Conservation (phyloP, 2,797 vertebrate genomes). For the Balearica regulorum region DNA sequence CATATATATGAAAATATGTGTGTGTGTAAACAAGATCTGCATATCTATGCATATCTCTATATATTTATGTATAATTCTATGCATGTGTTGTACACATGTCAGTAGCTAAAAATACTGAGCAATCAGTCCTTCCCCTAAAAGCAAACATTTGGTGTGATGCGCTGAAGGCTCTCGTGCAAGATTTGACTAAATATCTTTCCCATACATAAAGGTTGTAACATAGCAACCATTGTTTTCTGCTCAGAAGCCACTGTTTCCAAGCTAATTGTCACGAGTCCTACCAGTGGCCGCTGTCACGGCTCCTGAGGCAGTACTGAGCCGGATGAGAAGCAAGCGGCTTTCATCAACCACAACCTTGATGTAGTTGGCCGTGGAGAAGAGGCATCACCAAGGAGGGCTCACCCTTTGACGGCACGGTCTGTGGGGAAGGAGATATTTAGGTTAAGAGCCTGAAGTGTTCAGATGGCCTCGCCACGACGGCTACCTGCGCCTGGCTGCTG, state of each 20-base stretch:
- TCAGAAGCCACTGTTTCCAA: background rate
- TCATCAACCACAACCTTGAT: accelerated
- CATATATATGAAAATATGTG: background rate
- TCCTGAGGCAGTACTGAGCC: background rate
- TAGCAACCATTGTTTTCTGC: constrained; percentile 15
- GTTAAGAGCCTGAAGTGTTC: background rate
- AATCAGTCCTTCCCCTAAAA: background rate
- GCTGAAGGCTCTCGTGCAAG: background rate
- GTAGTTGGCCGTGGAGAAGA: background rate
- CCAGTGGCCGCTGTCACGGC: background rate
- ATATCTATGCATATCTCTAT: background rate
- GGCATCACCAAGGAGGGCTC: background rate
- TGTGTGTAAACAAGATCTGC: background rate
- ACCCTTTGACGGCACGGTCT: background rate
- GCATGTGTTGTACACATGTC: background rate
- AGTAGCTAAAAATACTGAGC: background rate
- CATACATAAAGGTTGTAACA: background rate
- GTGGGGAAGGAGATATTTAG: accelerated
- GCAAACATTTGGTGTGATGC: background rate
- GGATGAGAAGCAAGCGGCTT: background rate
- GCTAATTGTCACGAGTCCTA: background rate
- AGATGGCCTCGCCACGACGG: accelerated
- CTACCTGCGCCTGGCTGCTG: background rate
- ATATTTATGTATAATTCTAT: background rate
- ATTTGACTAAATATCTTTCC: background rate